Evolutionary conservation across 1,140 invertebrate genomes (phyloP).

Genomic region (Muscidifurax raptorellus): DNA sequence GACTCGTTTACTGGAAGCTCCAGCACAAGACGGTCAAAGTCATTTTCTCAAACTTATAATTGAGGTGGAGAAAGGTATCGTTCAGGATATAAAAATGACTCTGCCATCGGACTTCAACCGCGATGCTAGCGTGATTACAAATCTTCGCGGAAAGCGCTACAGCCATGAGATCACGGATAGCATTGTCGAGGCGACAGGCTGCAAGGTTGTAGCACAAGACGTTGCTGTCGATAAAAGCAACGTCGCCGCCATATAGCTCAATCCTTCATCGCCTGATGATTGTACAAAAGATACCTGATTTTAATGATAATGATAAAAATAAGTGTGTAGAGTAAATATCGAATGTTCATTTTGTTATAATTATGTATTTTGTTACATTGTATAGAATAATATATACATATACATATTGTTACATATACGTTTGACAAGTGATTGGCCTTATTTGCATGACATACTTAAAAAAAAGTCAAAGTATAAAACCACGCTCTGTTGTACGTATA

Average conservation of each 20-base stretch:
- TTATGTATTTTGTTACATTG: constrained; percentile 46
- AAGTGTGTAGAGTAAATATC: constrained; percentile 7
- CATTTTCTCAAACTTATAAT: constrained; percentile 64
- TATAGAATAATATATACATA: constrained; percentile 50
- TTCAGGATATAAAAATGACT: constrained; percentile 70
- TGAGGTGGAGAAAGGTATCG: constrained; percentile 66
- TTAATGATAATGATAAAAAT: constrained; percentile 32
- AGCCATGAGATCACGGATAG: constrained; percentile 65
- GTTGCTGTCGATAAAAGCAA: constrained; percentile 61
- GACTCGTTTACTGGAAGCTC: constrained; percentile 63
- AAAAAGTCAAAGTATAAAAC: constrained; percentile 45
- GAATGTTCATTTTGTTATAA: constrained; percentile 5
- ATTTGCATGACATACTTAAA: constrained; percentile 8
- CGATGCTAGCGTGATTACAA: constrained; percentile 70
- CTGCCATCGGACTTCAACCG: constrained; percentile 62
- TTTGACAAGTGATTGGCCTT: constrained; percentile 42
- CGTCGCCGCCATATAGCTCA: constrained; percentile 63
- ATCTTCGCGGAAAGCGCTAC: constrained; percentile 67
- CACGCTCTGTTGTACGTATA: constrained; percentile 8
- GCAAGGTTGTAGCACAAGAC: constrained; percentile 62
- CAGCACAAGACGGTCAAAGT: constrained; percentile 50
- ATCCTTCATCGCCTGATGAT: constrained; percentile 50
- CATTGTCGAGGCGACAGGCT: constrained; percentile 68
- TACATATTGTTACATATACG: constrained; percentile 47
- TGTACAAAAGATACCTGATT: constrained; percentile 54